Percentiles rank a stretch among this genome's conserved stretches.
Conservation (phyloP, 2,888 invertebrate species). For the Euclidia mi region DNA sequence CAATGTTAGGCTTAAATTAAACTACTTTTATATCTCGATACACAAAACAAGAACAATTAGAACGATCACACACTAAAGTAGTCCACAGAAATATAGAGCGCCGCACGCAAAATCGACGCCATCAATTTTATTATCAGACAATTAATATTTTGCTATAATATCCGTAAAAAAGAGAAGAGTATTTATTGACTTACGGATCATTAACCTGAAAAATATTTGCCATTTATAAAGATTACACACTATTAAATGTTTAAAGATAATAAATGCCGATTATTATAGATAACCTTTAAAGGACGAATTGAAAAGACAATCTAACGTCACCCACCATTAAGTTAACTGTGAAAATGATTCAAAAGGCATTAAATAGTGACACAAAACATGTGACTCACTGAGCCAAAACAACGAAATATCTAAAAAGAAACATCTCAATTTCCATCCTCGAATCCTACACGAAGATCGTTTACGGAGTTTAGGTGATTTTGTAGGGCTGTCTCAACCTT, state of each 20-base stretch:
- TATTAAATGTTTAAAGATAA: background rate
- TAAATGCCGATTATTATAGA: constrained; percentile 14
- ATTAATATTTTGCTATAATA: too few species aligned
- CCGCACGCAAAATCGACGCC: too few species aligned
- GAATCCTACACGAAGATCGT: constrained; percentile 70
- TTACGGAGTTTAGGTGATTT: constrained; percentile 57
- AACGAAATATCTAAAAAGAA: constrained; percentile 54
- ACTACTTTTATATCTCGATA: too few species aligned
- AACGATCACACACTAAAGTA: too few species aligned
- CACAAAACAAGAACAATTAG: too few species aligned
- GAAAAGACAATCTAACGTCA: constrained; percentile 43
- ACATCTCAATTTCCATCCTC: constrained; percentile 65
- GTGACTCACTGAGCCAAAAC: constrained; percentile 51
- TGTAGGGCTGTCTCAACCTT: constrained; percentile 39
- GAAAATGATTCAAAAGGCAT: constrained; percentile 48
- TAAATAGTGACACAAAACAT: constrained; percentile 31
- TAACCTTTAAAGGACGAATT: constrained; percentile 35
- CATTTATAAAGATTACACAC: background rate
- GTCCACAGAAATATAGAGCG: too few species aligned
- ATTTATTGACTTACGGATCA: background rate
- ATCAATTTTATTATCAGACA: too few species aligned
- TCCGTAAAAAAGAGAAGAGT: too few species aligned
- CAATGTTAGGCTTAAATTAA: too few species aligned
- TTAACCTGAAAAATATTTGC: background rate
- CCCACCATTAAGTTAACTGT: constrained; percentile 44